phyloP scores from a whole-genome alignment of 2,888 invertebrate species.

The Drosophila leonis region DNA sequence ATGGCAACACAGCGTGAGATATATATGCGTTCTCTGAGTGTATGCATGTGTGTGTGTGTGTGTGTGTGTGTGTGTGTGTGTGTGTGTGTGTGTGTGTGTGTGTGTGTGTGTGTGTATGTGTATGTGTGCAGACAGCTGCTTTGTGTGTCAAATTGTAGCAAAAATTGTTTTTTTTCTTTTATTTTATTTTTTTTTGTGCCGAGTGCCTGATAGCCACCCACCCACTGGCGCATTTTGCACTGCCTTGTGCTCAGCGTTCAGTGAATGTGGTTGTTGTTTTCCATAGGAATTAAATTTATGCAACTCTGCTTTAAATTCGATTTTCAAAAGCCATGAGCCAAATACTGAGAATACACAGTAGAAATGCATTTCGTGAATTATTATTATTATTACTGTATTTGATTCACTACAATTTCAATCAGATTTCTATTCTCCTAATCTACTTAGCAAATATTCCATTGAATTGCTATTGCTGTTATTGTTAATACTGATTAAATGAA shows the following conservation, averaged over 20 bases:
- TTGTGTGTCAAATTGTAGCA: conserved; percentile 80
- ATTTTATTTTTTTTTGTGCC: conserved; percentile 47
- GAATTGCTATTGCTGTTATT: not conserved
- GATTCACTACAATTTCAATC: not conserved
- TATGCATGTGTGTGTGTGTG: conserved; percentile 43
- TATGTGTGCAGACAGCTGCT: conserved; percentile 77
- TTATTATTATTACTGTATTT: not conserved
- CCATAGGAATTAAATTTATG: conserved; percentile 42
- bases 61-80: conserved; percentile 44
- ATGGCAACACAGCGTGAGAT: conserved; percentile 55
- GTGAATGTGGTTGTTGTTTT: conserved; percentile 18
- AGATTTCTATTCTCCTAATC: not conserved
- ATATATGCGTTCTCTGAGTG: conserved; percentile 32
- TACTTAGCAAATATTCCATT: not conserved
- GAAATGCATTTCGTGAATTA: not conserved
- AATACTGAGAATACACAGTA: conserved; percentile 23
- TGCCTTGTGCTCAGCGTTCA: conserved; percentile 36
- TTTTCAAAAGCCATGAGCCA: conserved; percentile 30
- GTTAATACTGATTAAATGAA: not conserved
- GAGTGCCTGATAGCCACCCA: conserved; percentile 45
- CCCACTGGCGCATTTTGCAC: conserved; percentile 67
- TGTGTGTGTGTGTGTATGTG: conserved; percentile 36
- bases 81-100: conserved; percentile 55
- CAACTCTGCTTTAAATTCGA: conserved; percentile 32
- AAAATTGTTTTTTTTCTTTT: conserved; percentile 55